Evolutionary conservation across 2,797 vertebrate species (phyloP).

Genomic region (Anguilla marmorata): DNA sequence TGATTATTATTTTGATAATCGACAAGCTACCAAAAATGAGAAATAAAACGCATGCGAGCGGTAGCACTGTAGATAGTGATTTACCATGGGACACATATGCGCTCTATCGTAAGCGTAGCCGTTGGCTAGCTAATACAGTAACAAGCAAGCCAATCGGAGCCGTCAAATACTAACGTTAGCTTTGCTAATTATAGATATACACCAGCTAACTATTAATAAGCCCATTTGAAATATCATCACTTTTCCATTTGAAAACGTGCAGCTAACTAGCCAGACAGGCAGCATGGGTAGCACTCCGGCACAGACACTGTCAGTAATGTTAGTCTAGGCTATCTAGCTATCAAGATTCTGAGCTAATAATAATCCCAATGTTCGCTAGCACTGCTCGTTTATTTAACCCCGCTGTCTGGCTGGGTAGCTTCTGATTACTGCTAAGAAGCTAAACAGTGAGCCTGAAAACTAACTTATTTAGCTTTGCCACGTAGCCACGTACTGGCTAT

Average conservation of each 20-base stretch:
- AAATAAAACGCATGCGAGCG: not conserved
- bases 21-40: not conserved
- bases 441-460: not conserved
- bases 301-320: not conserved
- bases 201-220: not conserved
- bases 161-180: not conserved
- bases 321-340: not conserved
- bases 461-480: not conserved
- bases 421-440: not conserved
- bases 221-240: not conserved
- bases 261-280: not conserved
- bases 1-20: not conserved
- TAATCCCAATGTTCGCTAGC: not conserved
- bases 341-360: not conserved
- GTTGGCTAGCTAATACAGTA: not conserved
- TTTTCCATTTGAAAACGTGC: not conserved
- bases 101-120: not conserved
- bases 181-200: not conserved
- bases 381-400: not conserved
- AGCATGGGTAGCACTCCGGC: not conserved
- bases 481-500: not conserved
- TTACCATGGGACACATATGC: not conserved
- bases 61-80: not conserved
- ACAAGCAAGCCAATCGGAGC: not conserved
- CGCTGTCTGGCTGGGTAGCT: not conserved